Base-by-base conservation (phyloP, 2,888 invertebrate genomes). In the Andrena camellia region DNA sequence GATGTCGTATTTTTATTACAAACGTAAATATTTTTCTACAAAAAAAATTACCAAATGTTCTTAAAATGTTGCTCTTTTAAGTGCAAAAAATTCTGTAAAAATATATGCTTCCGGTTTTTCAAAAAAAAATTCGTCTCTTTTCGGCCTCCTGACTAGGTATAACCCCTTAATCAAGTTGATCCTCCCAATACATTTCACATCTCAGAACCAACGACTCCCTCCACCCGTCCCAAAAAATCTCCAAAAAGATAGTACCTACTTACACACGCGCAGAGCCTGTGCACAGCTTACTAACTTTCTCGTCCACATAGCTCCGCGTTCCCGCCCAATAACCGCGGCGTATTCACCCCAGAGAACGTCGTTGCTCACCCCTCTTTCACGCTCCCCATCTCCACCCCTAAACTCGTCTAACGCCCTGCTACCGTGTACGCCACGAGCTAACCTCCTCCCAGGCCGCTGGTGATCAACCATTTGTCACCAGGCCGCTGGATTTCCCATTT, bases 401-500 rank as follows among this genome's bases (percentile, higher is more conserved):
- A 80, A 78, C 78, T 79, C 72, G 75, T 71, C 71, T 74, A 64
- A 59, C 75, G 68, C 42, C 29, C 23, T 52, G 63, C 76, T 42
- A 42, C 76, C 13, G 20, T 33, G 23, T 35, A 48, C 62, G 54
- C 79, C 70, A 23, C 48, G 54, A 67, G 67, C 76, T 33, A 60
- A 67, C 76, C 80, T 83, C 84, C 85, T 63, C 79, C 74, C 81
- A 42, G 42, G 10, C 57, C 74, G 52, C 77, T 62, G 90, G 90
- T 79, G 90, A 90, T 91, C 91, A 89, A 92, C 92, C 93, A 93
- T 94, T 94, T 94, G 94, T 94, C 94, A 94, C 93, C 91, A 90
- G 90, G 92, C 89, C 92, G 91, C 93, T 92, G 93, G 91, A 90
- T 93, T 94, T 94, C 92, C 93, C 92, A 94, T 94, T 94, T 94